phyloP scores from a whole-genome alignment of 64 coral and sea anemone genomes.

The Porites lutea region DNA sequence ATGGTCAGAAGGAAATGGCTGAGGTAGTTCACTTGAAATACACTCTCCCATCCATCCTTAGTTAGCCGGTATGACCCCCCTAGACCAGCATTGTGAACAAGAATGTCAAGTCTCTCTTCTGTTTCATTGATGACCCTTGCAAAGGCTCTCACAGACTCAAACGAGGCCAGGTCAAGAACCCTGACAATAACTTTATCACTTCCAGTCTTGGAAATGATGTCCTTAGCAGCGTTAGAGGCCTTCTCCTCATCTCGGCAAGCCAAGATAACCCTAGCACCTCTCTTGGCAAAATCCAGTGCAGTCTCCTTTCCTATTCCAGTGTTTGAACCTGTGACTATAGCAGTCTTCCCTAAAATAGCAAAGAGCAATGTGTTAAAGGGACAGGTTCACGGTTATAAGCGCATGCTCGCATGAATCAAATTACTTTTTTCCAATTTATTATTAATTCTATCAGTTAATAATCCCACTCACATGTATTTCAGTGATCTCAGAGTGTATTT shows the following conservation, averaged over 20 bases:
- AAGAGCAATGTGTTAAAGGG: neutral
- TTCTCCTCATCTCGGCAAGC: conserved; percentile 79
- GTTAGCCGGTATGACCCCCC: conserved; percentile 7
- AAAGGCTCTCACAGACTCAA: conserved; percentile 87
- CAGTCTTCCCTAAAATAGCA: conserved; percentile 73
- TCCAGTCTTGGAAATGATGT: conserved; percentile 72
- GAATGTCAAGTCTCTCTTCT: conserved; percentile 84
- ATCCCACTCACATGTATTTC: too few relatives aligned
- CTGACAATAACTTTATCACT: conserved; percentile 76
- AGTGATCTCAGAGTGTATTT: too few relatives aligned
- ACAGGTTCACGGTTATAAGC: too few relatives aligned
- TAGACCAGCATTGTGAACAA: conserved; percentile 89
- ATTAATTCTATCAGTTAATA: too few relatives aligned
- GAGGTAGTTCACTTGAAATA: conserved; percentile 78
- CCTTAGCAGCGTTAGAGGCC: conserved; percentile 65
- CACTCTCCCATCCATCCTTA: conserved; percentile 75
- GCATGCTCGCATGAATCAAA: too few relatives aligned
- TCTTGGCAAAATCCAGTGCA: conserved; percentile 79
- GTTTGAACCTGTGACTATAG: conserved; percentile 84
- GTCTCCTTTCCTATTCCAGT: conserved; percentile 89
- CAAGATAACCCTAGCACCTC: conserved; percentile 88
- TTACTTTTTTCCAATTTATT: too few relatives aligned
- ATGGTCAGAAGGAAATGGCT: conserved; percentile 86
- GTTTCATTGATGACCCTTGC: conserved; percentile 57
- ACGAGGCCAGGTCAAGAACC: conserved; percentile 78